Conservation (phyloP, 2,113 vertebrate genomes). For the Cacatua alba region DNA sequence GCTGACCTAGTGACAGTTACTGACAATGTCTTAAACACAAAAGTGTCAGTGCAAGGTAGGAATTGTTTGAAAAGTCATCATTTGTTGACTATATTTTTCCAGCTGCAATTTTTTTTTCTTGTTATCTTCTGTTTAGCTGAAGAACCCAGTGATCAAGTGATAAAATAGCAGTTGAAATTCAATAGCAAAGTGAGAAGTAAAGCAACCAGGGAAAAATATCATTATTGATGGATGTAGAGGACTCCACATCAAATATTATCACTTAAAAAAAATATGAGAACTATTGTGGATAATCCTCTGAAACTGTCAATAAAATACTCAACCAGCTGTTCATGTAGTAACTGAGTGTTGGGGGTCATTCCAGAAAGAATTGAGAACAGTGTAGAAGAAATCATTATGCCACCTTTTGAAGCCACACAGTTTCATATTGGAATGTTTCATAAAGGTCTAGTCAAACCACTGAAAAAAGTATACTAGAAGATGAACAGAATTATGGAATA, state of each 20-base stretch:
- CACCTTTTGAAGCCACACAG: background rate
- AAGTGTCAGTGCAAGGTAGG: background rate
- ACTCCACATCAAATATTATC: background rate
- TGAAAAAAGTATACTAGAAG: background rate
- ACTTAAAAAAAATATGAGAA: background rate
- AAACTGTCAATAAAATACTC: background rate
- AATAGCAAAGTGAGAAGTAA: background rate
- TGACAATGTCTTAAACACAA: background rate
- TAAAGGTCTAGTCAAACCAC: background rate
- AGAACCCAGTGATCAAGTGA: background rate
- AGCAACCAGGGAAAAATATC: background rate
- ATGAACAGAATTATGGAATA: background rate
- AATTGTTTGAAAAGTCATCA: background rate
- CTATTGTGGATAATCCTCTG: background rate
- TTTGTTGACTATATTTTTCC: background rate
- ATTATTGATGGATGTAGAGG: background rate
- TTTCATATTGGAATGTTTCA: background rate
- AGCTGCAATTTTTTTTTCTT: background rate
- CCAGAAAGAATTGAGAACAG: background rate
- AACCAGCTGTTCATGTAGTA: background rate
- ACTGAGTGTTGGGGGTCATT: background rate
- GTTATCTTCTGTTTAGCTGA: background rate
- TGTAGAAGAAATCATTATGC: background rate
- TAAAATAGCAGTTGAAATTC: background rate
- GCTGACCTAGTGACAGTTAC: background rate